A percentile compares a stretch with the other conserved stretches of the same genome.
Conservation (phyloP, 2,888 invertebrate species). For the Trissoscelio sp. region DNA sequence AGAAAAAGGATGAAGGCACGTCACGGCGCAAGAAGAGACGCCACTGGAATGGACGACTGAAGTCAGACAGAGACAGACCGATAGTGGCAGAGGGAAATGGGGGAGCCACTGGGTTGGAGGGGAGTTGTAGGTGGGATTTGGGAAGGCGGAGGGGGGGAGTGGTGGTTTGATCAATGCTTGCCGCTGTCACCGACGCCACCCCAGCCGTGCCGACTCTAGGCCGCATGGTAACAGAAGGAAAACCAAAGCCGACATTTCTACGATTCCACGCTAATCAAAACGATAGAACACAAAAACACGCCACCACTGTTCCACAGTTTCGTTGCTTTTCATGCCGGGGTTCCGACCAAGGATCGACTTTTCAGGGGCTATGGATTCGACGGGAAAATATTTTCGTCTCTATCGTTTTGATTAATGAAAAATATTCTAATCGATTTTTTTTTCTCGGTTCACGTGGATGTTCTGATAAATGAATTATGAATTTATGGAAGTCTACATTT, state of each 20-base stretch:
- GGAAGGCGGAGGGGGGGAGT: conserved; percentile 63
- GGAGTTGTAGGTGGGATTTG: conserved; percentile 65
- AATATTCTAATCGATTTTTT: no score
- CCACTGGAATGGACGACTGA: conserved; percentile 42
- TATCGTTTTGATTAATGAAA: no score
- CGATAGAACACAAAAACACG: conserved; percentile 18
- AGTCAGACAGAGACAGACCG: conserved; percentile 44
- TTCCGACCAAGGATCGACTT: no score
- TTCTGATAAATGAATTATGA: no score
- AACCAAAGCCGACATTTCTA: conserved; percentile 70
- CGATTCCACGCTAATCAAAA: conserved; percentile 50
- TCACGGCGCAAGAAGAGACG: conserved; percentile 44
- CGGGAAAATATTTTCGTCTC: no score
- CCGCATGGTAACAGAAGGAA: conserved; percentile 76
- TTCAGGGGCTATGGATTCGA: no score
- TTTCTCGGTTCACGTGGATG: no score
- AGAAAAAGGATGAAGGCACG: conserved; percentile 60
- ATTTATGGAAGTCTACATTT: no score
- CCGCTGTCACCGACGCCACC: conserved; percentile 73
- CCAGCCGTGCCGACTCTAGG: conserved; percentile 68
- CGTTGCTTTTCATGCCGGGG: no score
- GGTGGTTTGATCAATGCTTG: conserved; percentile 80
- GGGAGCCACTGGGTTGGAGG: conserved; percentile 50
- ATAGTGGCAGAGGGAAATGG: conserved; percentile 45
- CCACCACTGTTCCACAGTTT: not conserved